Base-by-base conservation (phyloP, 2,888 invertebrate species). In the Trichopoda pennipes region DNA sequence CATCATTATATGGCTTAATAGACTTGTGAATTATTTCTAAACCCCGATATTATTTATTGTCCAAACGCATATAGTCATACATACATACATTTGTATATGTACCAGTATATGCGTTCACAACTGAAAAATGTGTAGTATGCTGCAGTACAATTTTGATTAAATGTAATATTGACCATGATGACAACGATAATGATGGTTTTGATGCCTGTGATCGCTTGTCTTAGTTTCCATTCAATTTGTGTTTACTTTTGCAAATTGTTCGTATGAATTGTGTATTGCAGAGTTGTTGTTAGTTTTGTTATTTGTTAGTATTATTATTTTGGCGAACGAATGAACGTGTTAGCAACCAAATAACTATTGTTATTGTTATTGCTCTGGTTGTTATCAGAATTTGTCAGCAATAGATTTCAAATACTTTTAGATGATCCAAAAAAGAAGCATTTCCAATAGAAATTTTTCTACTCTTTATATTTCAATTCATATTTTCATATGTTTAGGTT, bases 131-230 rank as follows among this genome's bases (percentile, higher is more conserved):
- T 44, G 42, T 19, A 44, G 21, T 42, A 44, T 61, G 42, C 16
- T 42, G 61, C 61, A 44, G 44, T 61, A 61, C 23, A 44, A 44
- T 44, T 61, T 61, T 61, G 61, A 61, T 61, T 61, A 61, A 61
- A 61, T 61, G 23, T 61, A 23, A 61, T 61, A 61, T 44, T 61
- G 61, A 61, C 61, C 61, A 42, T 61, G 61, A 61, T 61, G 61
- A 61, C 61, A 61, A 42, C 23, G 44, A 44, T 44, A 16, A 38
- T 38, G 38, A 38, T 7, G 10, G 14, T 38, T 14, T 38, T 38
- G 38, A 10, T 14, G 12, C 10, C 38, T 28, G 28, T 28, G 28
- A 28, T 14, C 38, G 38, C 14, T 38, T 38, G 38, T 7, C 9
- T 38, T 14, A 38, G 38, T 38, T 38, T 38, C 7, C 38, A 38